phyloP scores from a whole-genome alignment of 2,888 invertebrate genomes.

The Hirudinaria manillensis region DNA sequence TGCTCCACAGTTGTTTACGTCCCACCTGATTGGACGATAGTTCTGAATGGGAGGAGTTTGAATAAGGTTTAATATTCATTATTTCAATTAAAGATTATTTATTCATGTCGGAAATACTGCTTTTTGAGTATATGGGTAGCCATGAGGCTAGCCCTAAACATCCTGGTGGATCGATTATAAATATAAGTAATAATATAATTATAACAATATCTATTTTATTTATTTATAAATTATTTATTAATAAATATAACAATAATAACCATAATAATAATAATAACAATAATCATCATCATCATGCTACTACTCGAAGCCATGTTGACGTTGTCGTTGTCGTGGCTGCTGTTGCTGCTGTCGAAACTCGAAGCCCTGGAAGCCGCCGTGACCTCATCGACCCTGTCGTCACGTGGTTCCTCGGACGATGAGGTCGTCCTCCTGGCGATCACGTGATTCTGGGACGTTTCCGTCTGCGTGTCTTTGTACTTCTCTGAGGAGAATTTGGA shows the following conservation, averaged over 20 bases:
- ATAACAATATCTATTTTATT: not conserved
- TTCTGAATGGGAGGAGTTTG: no score
- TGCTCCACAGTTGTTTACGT: conserved; percentile 1
- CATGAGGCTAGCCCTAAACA: no score
- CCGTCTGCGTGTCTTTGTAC: conserved; percentile 18
- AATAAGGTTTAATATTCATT: no score
- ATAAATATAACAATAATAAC: not conserved
- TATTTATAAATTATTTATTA: not conserved
- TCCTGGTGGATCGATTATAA: no score
- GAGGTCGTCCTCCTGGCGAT: not conserved
- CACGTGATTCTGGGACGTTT: conserved; percentile 12
- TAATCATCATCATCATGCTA: not conserved
- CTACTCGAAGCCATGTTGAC: not conserved
- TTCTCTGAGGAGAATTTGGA: not conserved
- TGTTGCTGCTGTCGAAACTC: not conserved
- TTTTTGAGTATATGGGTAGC: no score
- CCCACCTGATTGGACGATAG: not conserved
- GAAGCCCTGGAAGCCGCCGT: not conserved
- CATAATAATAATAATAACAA: not conserved
- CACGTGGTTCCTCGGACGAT: not conserved
- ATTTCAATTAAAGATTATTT: no score
- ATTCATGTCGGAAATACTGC: no score
- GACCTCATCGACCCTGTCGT: not conserved
- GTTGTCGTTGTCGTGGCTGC: conserved; percentile 9
- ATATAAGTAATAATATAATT: not conserved